A percentile compares a stretch with the other conserved stretches of the same genome.
Evolutionary conservation across 2,797 vertebrate species (phyloP).

Genomic region (Acanthiza pusilla): DNA sequence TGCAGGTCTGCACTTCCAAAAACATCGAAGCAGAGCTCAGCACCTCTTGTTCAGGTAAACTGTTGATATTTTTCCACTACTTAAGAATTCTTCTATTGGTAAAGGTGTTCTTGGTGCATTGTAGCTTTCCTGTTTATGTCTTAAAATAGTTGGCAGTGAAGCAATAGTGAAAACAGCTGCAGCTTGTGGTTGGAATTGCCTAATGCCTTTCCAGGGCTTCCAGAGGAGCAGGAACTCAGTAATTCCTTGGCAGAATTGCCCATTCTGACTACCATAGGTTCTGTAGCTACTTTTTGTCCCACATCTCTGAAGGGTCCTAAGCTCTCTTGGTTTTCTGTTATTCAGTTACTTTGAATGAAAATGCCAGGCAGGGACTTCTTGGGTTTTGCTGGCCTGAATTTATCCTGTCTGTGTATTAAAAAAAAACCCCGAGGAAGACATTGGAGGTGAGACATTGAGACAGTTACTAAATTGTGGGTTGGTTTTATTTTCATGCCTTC

Average conservation of each 20-base stretch:
- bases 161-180: constrained; percentile 28
- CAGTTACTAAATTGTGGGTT: not conserved
- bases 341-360: not conserved
- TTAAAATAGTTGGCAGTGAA: not conserved
- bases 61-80: not conserved
- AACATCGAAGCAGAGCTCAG: not conserved
- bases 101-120: constrained; percentile 20
- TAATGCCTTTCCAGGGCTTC: not conserved
- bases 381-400: not conserved
- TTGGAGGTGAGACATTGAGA: not conserved
- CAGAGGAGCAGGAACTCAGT: not conserved
- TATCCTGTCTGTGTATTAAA: not conserved
- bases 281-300: not conserved
- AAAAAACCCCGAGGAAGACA: not conserved
- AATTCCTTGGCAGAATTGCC: not conserved
- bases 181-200: not conserved
- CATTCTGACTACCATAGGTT: rapidly evolving
- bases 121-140: not conserved
- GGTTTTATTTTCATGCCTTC: not conserved
- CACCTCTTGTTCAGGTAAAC: not conserved
- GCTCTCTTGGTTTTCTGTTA: not conserved
- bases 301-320: not conserved
- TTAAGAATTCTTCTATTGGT: not conserved
- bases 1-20: constrained; percentile 30
- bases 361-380: not conserved